Conservation (phyloP, 1,140 invertebrate species). For the Doryteuthis pealeii region DNA sequence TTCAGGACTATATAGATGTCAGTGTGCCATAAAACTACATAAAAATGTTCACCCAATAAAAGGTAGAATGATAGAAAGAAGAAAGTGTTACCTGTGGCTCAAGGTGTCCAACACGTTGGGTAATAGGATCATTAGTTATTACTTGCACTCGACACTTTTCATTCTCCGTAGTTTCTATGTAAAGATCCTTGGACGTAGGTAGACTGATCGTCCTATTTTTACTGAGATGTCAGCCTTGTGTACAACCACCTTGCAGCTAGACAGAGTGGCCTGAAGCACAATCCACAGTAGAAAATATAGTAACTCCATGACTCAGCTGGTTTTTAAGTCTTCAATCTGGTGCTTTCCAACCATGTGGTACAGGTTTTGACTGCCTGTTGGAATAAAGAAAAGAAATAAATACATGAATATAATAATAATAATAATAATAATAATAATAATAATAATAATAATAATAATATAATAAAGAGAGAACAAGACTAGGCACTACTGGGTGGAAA, state of each 20-base stretch:
- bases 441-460: too few species aligned
- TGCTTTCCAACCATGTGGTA: background rate
- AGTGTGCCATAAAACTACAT: too few species aligned
- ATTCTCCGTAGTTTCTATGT: constrained; percentile 27
- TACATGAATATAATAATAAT: background rate
- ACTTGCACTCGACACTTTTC: constrained; percentile 49
- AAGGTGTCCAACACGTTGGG: constrained; percentile 46
- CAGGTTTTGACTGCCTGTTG: too few species aligned
- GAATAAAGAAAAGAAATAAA: too few species aligned
- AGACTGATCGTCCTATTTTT: constrained; percentile 47
- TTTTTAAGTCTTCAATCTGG: background rate
- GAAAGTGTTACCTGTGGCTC: constrained; percentile 51
- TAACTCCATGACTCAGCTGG: constrained; percentile 11
- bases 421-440: too few species aligned
- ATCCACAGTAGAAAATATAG: constrained; percentile 6
- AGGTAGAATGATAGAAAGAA: too few species aligned
- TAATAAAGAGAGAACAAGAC: too few species aligned
- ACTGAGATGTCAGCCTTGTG: constrained; percentile 41
- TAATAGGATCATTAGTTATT: constrained; percentile 51
- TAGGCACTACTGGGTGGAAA: too few species aligned
- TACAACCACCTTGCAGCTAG: constrained; percentile 29
- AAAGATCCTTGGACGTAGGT: constrained; percentile 46
- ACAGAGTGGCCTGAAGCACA: background rate
- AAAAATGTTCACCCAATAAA: too few species aligned
- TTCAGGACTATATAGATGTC: too few species aligned